Percentiles rank a stretch among this genome's conserved stretches.
These are phyloP conservation scores for Muschampia staudingeri DNA, from an alignment of 2,888 invertebrate species.

Conservation along the genomic window DNA sequence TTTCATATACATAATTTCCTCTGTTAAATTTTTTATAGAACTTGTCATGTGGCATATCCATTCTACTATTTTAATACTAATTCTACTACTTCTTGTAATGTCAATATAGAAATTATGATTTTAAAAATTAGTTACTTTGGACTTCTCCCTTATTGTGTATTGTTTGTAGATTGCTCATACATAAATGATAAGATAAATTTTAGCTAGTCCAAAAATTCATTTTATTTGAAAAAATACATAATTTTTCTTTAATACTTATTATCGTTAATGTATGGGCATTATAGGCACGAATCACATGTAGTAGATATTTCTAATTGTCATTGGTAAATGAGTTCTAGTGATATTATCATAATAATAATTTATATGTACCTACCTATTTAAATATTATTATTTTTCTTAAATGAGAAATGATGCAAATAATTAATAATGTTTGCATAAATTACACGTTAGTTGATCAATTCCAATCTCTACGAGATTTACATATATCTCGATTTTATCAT, in stretches of 20 bases:
- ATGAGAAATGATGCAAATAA: too few species aligned
- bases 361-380: not conserved
- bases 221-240: too few species aligned
- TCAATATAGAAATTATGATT: not conserved
- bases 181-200: constrained; percentile 57
- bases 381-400: too few species aligned
- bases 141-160: constrained; percentile 70
- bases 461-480: too few species aligned
- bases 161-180: constrained; percentile 53
- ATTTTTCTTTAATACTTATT: not conserved
- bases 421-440: too few species aligned
- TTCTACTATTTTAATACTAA: constrained; percentile 51
- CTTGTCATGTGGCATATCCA: constrained; percentile 51
- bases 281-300: constrained; percentile 6
- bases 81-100: not conserved
- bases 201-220: constrained; percentile 9
- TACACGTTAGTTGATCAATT: too few species aligned
- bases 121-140: not conserved
- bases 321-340: not conserved
- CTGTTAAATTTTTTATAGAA: not conserved
- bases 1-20: not conserved
- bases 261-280: constrained; percentile 20
- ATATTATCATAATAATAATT: not conserved
- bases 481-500: too few species aligned
- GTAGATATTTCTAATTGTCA: not conserved